Evolutionary conservation across 2,113 vertebrate species (phyloP).

Genomic region (Varanus komodoensis): DNA sequence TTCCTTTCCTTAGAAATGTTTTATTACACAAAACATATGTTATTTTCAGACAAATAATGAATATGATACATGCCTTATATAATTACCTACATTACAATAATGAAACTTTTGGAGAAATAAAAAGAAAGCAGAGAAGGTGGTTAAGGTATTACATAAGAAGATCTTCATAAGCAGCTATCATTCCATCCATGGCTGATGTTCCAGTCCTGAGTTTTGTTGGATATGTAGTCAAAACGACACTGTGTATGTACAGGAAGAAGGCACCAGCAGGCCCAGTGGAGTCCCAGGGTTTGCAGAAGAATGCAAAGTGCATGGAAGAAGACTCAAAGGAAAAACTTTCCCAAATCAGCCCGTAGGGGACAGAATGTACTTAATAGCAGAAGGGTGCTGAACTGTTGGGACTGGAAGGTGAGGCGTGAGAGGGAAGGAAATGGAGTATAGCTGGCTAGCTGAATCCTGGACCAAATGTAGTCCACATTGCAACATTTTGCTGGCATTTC

Average conservation of each 20-base stretch:
- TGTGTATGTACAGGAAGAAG: neutral
- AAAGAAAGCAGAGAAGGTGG: neutral
- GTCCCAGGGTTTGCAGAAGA: neutral
- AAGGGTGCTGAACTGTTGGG: too few species aligned
- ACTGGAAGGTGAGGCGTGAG: neutral
- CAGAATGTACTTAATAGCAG: too few species aligned
- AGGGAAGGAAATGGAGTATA: neutral
- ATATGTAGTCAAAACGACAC: neutral
- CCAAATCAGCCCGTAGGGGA: too few species aligned
- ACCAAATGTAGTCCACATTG: neutral
- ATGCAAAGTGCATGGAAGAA: neutral
- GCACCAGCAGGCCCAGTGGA: neutral
- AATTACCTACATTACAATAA: neutral
- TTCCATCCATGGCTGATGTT: neutral
- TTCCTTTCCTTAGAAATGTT: neutral
- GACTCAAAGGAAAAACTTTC: too few species aligned
- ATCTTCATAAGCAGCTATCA: neutral
- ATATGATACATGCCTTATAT: neutral
- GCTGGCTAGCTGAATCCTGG: neutral
- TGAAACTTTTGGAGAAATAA: neutral
- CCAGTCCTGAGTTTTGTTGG: neutral
- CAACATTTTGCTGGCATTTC: neutral
- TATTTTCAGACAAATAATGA: conserved; percentile 2
- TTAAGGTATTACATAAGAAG: neutral
- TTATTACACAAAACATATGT: neutral